phyloP scores from a whole-genome alignment of 2,797 vertebrate genomes.

The Microtus obscurus region DNA sequence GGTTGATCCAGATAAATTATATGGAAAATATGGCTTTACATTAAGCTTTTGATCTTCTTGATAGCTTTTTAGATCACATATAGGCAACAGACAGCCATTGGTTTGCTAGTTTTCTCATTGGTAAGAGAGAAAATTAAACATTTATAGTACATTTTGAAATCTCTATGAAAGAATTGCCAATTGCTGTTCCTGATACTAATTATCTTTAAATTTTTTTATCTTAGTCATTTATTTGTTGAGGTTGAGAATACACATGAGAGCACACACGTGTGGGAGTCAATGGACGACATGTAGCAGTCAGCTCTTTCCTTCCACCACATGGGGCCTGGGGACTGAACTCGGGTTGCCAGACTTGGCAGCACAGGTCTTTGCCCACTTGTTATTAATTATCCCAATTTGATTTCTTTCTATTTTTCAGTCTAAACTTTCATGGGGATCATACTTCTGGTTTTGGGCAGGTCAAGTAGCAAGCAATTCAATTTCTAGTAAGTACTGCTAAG shows the following conservation, averaged over 20 bases:
- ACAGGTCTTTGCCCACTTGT: neutral
- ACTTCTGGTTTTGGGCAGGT: constrained; percentile 80
- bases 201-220: neutral
- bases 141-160: constrained; percentile 23
- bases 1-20: neutral
- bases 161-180: neutral
- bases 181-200: neutral
- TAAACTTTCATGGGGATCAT: constrained; percentile 82
- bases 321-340: neutral
- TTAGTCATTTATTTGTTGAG: neutral
- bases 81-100: neutral
- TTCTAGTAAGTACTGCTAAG: constrained; percentile 84
- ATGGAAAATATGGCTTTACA: neutral
- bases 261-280: too few species aligned
- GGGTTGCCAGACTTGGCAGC: neutral
- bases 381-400: neutral
- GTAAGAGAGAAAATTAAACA: constrained; percentile 5
- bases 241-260: too few species aligned
- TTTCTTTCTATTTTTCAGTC: constrained; percentile 62
- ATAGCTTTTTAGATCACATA: neutral
- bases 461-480: constrained; percentile 86
- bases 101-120: neutral
- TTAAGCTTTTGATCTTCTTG: neutral
- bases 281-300: neutral
- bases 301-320: too few species aligned